These are phyloP conservation scores for Nesoenas mayeri DNA, from an alignment of 2,113 vertebrate genomes.

Conservation along the genomic window DNA sequence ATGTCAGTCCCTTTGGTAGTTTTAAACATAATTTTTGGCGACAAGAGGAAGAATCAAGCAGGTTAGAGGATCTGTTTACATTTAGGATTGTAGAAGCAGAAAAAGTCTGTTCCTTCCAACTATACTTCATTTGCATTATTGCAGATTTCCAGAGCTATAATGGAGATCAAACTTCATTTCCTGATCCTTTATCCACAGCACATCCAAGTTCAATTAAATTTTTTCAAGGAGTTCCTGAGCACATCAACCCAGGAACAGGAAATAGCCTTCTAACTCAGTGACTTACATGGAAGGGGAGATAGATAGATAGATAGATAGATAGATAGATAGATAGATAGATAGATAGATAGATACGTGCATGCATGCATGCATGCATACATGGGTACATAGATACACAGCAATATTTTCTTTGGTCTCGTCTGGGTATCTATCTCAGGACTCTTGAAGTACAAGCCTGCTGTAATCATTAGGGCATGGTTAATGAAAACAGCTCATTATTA, in stretches of 20 bases:
- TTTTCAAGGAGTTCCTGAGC: neutral
- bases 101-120: neutral
- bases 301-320: neutral
- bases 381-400: neutral
- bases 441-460: neutral
- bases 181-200: neutral
- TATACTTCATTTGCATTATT: neutral
- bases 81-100: neutral
- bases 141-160: neutral
- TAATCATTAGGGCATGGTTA: slow-evolving; percentile 36
- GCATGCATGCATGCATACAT: neutral
- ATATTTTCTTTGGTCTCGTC: slow-evolving; percentile 36
- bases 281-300: neutral
- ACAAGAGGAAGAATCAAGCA: neutral
- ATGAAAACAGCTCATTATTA: slow-evolving; percentile 58
- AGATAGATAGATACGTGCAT: too few relatives aligned
- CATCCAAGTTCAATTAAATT: neutral
- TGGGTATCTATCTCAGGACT: neutral
- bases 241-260: neutral
- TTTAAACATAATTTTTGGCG: neutral
- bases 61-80: neutral
- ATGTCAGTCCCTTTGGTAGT: neutral
- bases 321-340: neutral
- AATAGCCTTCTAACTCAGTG: neutral
- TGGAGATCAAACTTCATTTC: neutral